These are phyloP conservation scores for Xyliphius kryptos DNA, from an alignment of 2,113 vertebrate genomes.

Conservation along the genomic window DNA sequence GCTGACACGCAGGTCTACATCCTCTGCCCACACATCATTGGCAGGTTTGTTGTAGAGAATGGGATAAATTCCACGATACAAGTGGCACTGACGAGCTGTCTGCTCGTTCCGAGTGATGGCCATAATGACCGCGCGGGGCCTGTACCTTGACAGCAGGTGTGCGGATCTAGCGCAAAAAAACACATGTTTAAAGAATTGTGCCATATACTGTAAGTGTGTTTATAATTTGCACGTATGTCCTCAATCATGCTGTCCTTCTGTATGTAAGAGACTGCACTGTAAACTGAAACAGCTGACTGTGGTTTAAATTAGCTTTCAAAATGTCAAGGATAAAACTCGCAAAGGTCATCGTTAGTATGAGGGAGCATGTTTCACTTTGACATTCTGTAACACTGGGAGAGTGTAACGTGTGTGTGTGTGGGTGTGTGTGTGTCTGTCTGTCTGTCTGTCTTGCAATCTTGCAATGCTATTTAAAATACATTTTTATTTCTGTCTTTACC, in stretches of 20 bases:
- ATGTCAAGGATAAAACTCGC: conserved; percentile 65
- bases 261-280: conserved; percentile 33
- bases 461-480: no score
- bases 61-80: conserved; percentile 87
- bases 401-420: no score
- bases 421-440: no score
- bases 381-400: conserved; percentile 5
- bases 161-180: conserved; percentile 72
- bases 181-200: background rate
- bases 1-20: conserved; percentile 87
- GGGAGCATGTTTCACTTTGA: conserved; percentile 36
- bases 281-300: conserved; percentile 37
- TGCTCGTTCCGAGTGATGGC: conserved; percentile 85
- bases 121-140: conserved; percentile 89
- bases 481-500: conserved; percentile 60
- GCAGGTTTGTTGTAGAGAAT: conserved; percentile 83
- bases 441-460: no score
- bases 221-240: no score
- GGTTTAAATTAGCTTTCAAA: conserved; percentile 67
- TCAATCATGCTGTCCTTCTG: no score
- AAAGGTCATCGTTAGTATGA: conserved; percentile 59
- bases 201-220: no score
- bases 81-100: conserved; percentile 85
- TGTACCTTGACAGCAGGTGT: conserved; percentile 87
- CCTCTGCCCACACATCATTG: conserved; percentile 86